These are phyloP conservation scores for Chrysochloris asiatica DNA, from an alignment of 2,113 vertebrate species.

Conservation along the genomic window DNA sequence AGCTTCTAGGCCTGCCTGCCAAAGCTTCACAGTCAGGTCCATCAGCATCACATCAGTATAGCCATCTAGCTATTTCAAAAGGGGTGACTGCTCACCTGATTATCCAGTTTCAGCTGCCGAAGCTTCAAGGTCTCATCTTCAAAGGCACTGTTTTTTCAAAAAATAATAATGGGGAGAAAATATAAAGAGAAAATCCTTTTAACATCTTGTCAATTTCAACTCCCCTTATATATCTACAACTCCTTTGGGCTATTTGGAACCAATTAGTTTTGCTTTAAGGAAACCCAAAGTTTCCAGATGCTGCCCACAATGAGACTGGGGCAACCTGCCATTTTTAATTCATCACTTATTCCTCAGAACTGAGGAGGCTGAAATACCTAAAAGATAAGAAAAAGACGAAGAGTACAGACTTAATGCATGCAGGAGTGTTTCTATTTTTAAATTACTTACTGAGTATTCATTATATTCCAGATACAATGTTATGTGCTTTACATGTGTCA, in stretches of 20 bases:
- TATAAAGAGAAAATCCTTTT: constrained; percentile 10
- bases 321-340: neutral
- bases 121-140: constrained; percentile 91
- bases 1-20: neutral
- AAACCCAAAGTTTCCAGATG: neutral
- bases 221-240: neutral
- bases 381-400: neutral
- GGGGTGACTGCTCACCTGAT: constrained; percentile 88
- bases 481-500: neutral
- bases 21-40: neutral
- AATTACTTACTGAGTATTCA: neutral
- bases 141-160: constrained; percentile 85
- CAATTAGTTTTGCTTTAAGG: neutral
- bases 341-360: neutral
- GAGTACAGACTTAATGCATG: neutral
- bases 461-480: neutral
- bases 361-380: neutral
- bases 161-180: constrained; percentile 35
- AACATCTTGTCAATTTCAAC: neutral
- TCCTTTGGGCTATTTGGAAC: neutral
- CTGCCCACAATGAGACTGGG: neutral
- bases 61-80: neutral
- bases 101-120: constrained; percentile 94
- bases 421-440: neutral
- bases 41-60: accelerated